Percentiles rank a stretch among this genome's conserved stretches.
Evolutionary conservation across 2,888 invertebrate species (phyloP).

Genomic region (Morpho achilles): DNA sequence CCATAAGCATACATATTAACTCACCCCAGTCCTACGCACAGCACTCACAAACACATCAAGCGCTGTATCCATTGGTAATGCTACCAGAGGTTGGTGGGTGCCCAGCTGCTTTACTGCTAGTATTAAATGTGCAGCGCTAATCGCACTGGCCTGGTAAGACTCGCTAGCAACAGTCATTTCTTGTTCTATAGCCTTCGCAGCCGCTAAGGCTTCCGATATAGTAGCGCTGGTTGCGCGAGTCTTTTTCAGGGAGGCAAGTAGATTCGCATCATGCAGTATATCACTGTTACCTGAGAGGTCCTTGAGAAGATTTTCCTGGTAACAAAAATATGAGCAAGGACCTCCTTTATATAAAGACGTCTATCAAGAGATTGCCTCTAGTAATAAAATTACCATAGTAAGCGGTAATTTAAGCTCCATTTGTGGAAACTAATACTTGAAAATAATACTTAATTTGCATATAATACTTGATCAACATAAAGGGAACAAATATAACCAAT

Average conservation of each 20-base stretch:
- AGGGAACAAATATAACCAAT: too few species aligned
- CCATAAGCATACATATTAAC: conserved; percentile 11
- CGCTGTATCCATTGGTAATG: conserved; percentile 67
- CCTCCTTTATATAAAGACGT: too few species aligned
- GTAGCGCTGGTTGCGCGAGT: conserved; percentile 73
- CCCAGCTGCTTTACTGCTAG: conserved; percentile 55
- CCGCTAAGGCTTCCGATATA: conserved; percentile 61
- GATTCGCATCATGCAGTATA: conserved; percentile 63
- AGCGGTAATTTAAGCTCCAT: too few species aligned
- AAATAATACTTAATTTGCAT: too few species aligned
- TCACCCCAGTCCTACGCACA: conserved; percentile 43
- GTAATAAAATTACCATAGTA: too few species aligned
- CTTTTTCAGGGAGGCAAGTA: conserved; percentile 70
- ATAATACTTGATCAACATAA: too few species aligned
- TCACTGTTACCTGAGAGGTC: conserved; percentile 61
- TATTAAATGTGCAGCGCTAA: conserved; percentile 57
- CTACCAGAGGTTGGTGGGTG: conserved; percentile 59
- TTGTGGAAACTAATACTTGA: too few species aligned
- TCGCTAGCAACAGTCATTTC: conserved; percentile 39
- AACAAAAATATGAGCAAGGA: neutral
- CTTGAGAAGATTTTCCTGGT: conserved; percentile 59
- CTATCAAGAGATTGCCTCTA: too few species aligned
- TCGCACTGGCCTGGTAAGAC: conserved; percentile 33
- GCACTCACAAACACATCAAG: conserved; percentile 69
- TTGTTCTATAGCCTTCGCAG: conserved; percentile 59